These are phyloP conservation scores for Xestia rhomboidea DNA, from an alignment of 2,888 invertebrate genomes.

Conservation along the genomic window DNA sequence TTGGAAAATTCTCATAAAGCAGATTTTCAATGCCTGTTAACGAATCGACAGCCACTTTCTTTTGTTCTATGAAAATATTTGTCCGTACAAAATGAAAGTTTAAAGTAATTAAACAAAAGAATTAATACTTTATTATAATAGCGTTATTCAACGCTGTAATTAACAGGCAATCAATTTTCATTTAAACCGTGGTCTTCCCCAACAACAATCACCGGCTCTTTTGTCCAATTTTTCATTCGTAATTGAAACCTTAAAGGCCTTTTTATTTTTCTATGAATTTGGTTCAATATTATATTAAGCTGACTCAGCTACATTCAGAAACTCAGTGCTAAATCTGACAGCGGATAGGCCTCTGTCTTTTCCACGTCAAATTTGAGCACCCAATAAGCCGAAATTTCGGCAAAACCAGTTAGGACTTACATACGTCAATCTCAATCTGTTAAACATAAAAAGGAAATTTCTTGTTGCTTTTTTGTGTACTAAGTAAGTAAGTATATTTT, in stretches of 20 bases:
- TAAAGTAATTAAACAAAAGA: slow-evolving; percentile 34
- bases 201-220: slow-evolving; percentile 54
- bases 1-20: slow-evolving; percentile 10
- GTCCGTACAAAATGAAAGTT: slow-evolving; percentile 20
- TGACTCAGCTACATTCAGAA: slow-evolving; percentile 60
- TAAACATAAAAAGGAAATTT: slow-evolving; percentile 51
- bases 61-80: slow-evolving; percentile 29
- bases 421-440: slow-evolving; percentile 77
- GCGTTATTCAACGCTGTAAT: slow-evolving; percentile 52
- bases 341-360: slow-evolving; percentile 81
- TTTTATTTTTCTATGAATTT: slow-evolving; percentile 46
- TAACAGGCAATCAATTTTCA: slow-evolving; percentile 62
- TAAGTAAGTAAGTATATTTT: too few species aligned
- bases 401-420: slow-evolving; percentile 74
- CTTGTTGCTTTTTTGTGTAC: slow-evolving; percentile 43
- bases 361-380: slow-evolving; percentile 81
- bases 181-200: slow-evolving; percentile 42
- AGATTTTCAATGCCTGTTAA: slow-evolving; percentile 23
- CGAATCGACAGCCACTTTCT: slow-evolving; percentile 3
- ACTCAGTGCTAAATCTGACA: slow-evolving; percentile 75
- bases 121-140: slow-evolving; percentile 51
- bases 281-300: slow-evolving; percentile 57
- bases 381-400: slow-evolving; percentile 76
- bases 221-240: slow-evolving; percentile 59
- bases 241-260: slow-evolving; percentile 58